phyloP scores from a whole-genome alignment of 2,797 vertebrate genomes.

The Holocentrus rufus region DNA sequence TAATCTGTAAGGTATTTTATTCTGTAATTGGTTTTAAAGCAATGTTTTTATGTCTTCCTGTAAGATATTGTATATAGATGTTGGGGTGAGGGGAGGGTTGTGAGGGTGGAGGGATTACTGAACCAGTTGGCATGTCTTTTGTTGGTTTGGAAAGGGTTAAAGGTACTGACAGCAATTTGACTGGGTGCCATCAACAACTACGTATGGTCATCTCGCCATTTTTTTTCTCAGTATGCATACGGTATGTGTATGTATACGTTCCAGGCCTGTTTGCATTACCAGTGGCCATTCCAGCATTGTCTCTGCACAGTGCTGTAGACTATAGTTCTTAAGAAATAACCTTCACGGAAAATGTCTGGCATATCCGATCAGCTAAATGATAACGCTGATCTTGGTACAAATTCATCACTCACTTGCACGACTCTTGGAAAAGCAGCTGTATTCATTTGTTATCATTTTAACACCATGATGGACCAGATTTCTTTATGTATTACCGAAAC shows the following conservation, averaged over 20 bases:
- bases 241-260: conserved; percentile 42
- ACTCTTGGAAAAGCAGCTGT: conserved; percentile 46
- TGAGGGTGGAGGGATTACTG: conserved; percentile 52
- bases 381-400: conserved; percentile 37
- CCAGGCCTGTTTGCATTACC: conserved; percentile 49
- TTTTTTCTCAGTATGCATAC: conserved; percentile 56
- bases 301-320: conserved; percentile 17
- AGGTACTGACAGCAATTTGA: conserved; percentile 51
- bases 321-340: conserved; percentile 19
- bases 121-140: conserved; percentile 73
- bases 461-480: conserved; percentile 32
- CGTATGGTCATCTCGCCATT: conserved; percentile 71
- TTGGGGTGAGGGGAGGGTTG: conserved; percentile 31
- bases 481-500: conserved; percentile 18
- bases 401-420: conserved; percentile 37
- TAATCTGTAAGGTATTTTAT: conserved; percentile 88
- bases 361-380: conserved; percentile 32
- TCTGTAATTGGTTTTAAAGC: conserved; percentile 88
- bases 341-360: conserved; percentile 49
- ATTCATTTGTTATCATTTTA: conserved; percentile 14
- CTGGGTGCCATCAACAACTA: conserved; percentile 70
- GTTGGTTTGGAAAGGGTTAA: conserved; percentile 72
- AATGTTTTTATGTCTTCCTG: conserved; percentile 90
- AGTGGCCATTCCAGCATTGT: conserved; percentile 10
- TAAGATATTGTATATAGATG: conserved; percentile 97